phyloP scores from a whole-genome alignment of 2,888 invertebrate genomes.

The Cephalotes varians region DNA sequence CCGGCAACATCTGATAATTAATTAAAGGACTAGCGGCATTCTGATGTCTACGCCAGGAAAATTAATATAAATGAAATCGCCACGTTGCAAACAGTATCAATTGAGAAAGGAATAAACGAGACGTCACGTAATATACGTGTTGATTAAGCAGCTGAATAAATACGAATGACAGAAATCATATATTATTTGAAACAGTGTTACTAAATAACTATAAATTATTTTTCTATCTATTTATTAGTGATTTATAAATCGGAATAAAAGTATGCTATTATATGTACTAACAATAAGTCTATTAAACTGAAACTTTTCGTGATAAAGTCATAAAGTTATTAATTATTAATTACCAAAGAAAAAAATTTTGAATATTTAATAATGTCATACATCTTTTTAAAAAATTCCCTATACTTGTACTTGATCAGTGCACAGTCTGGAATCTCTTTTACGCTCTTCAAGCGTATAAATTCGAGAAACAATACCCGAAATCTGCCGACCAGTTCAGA shows the following conservation, averaged over 20 bases:
- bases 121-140: constrained; percentile 53
- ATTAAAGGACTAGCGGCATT: constrained; percentile 6
- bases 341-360: not conserved
- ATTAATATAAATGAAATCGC: constrained; percentile 54
- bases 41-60: constrained; percentile 6
- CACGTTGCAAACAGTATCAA: not conserved
- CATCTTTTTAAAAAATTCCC: not conserved
- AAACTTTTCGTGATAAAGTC: not conserved
- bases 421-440: constrained; percentile 46
- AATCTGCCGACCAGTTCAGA: constrained; percentile 66
- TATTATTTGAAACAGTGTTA: not conserved
- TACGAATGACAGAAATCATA: not conserved
- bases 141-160: not conserved
- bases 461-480: constrained; percentile 74
- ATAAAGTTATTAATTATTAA: not conserved
- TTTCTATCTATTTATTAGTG: not conserved
- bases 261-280: not conserved
- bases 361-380: not conserved
- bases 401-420: not conserved
- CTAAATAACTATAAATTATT: not conserved
- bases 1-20: constrained; percentile 66
- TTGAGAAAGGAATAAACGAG: constrained; percentile 29
- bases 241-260: not conserved
- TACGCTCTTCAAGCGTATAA: constrained; percentile 50
- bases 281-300: not conserved